Conservation (phyloP, 2,797 vertebrate species). For the Onychomys arenicola region DNA sequence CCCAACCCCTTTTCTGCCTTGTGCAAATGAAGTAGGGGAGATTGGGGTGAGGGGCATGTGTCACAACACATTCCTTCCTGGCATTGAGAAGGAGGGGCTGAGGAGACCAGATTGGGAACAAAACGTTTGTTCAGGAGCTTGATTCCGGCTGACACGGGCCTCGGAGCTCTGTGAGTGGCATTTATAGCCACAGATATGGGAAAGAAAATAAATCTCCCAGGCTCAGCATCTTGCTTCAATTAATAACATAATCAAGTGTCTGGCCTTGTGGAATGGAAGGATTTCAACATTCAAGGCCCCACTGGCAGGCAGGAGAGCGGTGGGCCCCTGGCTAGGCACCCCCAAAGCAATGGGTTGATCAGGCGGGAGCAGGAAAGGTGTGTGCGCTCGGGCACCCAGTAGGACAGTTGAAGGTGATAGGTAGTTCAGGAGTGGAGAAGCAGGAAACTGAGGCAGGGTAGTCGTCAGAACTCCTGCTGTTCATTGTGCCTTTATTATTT, state of each 20-base stretch:
- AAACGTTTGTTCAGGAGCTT: slow-evolving; percentile 84
- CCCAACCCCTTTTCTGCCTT: slow-evolving; percentile 76
- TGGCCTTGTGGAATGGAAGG: slow-evolving; percentile 76
- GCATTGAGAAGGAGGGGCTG: slow-evolving; percentile 67
- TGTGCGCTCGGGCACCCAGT: not conserved
- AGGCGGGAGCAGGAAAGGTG: not conserved
- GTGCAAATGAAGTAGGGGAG: slow-evolving; percentile 65
- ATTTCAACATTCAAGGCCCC: slow-evolving; percentile 71
- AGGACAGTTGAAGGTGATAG: not conserved
- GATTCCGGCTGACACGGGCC: slow-evolving; percentile 82
- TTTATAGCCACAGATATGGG: slow-evolving; percentile 85
- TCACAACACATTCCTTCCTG: slow-evolving; percentile 81
- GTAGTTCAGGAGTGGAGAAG: not conserved
- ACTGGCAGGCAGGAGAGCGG: slow-evolving; percentile 63
- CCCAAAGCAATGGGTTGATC: not conserved
- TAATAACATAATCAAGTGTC: slow-evolving; percentile 83
- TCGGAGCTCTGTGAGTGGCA: slow-evolving; percentile 81
- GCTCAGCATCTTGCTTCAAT: slow-evolving; percentile 85
- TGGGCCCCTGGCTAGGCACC: slow-evolving; percentile 12
- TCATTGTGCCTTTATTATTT: not conserved
- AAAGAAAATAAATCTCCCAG: slow-evolving; percentile 88
- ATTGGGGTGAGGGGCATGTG: not conserved
- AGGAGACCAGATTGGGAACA: slow-evolving; percentile 79
- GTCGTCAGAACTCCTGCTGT: not conserved
- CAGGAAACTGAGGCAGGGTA: fast-evolving